phyloP scores from a whole-genome alignment of 1,140 invertebrate species.

The Drosophila auraria region DNA sequence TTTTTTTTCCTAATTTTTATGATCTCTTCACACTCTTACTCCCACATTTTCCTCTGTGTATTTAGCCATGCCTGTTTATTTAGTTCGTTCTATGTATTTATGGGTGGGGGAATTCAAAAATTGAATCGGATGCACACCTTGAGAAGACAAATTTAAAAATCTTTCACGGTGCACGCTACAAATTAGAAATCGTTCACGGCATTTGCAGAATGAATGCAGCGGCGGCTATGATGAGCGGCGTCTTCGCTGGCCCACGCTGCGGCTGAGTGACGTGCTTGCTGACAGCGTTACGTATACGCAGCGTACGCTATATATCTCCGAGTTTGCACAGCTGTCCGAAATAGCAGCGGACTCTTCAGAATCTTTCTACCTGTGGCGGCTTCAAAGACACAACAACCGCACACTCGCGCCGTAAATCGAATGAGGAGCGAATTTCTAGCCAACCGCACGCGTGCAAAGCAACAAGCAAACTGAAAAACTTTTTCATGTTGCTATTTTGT shows the following conservation, averaged over 20 bases:
- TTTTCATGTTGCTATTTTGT: slow-evolving; percentile 81
- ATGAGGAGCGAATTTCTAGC: slow-evolving; percentile 21
- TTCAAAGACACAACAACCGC: slow-evolving; percentile 18
- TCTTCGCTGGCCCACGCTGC: slow-evolving; percentile 4
- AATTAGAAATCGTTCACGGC: slow-evolving; percentile 41
- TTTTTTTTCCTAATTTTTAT: neutral
- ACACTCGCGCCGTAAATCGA: neutral
- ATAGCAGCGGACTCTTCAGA: slow-evolving; percentile 59
- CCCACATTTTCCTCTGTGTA: slow-evolving; percentile 6
- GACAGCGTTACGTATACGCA: slow-evolving; percentile 68
- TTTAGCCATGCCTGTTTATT: slow-evolving; percentile 12
- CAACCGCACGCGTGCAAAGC: slow-evolving; percentile 79
- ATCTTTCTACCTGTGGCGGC: slow-evolving; percentile 70
- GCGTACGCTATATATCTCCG: slow-evolving; percentile 37
- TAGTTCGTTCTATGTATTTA: slow-evolving; percentile 6
- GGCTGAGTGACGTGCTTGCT: slow-evolving; percentile 31
- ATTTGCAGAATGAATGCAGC: slow-evolving; percentile 30
- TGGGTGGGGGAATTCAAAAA: slow-evolving; percentile 14
- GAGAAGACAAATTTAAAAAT: slow-evolving; percentile 39
- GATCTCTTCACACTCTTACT: neutral
- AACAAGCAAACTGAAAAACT: slow-evolving; percentile 84
- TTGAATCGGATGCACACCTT: slow-evolving; percentile 50
- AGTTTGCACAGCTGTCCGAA: slow-evolving; percentile 70
- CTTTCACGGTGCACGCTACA: slow-evolving; percentile 19
- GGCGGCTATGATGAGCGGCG: neutral